Percentiles rank a stretch among this genome's conserved stretches.
Evolutionary conservation across 1,140 invertebrate genomes (phyloP).

Genomic region (Phymorhynchus buccinoides): DNA sequence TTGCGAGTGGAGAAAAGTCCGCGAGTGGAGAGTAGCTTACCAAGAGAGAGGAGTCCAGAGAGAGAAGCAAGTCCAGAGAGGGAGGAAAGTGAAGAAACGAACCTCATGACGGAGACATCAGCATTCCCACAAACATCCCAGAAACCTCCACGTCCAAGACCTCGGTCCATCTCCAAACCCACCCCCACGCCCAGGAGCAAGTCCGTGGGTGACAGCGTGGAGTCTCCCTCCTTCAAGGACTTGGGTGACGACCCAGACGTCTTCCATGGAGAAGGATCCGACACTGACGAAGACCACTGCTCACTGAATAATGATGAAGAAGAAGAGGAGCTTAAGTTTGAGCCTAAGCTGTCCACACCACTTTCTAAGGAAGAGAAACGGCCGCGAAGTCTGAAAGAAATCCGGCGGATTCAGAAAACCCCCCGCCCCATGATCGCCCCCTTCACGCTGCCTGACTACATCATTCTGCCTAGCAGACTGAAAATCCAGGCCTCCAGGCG

Average conservation of each 20-base stretch:
- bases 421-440: constrained; percentile 39
- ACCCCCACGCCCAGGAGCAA: constrained; percentile 19
- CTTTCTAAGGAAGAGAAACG: neutral
- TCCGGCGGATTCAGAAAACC: constrained; percentile 40
- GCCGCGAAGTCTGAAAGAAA: constrained; percentile 44
- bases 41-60: neutral
- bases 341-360: neutral
- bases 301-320: neutral
- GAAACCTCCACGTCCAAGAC: neutral
- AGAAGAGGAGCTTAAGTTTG: neutral
- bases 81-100: neutral
- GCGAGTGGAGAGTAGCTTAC: neutral
- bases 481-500: constrained; percentile 60
- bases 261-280: neutral
- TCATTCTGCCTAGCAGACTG: constrained; percentile 44
- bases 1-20: neutral
- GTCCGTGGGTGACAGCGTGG: neutral
- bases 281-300: neutral
- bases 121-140: neutral
- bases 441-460: constrained; percentile 45
- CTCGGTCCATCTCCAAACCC: neutral
- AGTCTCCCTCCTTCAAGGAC: neutral
- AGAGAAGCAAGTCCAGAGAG: neutral
- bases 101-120: neutral
- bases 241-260: neutral